Conservation (phyloP, 2,113 vertebrate genomes). For the Dicrurus megarhynchus region DNA sequence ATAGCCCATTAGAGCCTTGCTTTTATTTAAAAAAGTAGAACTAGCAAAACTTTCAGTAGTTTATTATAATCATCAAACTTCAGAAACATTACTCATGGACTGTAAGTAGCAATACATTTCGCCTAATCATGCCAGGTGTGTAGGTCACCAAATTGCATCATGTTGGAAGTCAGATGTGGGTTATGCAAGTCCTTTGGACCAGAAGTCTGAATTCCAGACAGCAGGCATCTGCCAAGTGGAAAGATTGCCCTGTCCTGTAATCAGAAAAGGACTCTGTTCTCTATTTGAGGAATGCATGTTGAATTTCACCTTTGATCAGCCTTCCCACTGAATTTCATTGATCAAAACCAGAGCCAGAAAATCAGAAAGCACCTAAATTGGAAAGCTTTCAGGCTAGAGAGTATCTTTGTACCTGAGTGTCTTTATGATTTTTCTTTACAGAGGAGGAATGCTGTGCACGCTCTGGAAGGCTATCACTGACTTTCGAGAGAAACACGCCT, state of each 20-base stretch:
- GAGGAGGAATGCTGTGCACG: slow-evolving; percentile 91
- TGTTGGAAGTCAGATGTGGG: background rate
- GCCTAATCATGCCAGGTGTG: background rate
- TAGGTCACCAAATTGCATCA: background rate
- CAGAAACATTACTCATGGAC: background rate
- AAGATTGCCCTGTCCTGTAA: background rate
- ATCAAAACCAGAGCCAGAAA: background rate
- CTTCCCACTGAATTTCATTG: background rate
- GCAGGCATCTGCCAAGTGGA: background rate
- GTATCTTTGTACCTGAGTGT: background rate
- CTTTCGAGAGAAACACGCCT: slow-evolving; percentile 82
- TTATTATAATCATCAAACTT: background rate
- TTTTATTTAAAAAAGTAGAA: background rate
- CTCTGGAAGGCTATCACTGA: slow-evolving; percentile 94
- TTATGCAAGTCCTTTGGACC: background rate
- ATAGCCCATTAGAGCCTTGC: background rate
- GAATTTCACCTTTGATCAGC: slow-evolving; percentile 39
- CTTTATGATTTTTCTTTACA: slow-evolving; percentile 53
- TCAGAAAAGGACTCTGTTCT: slow-evolving; percentile 35
- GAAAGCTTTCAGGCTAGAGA: background rate
- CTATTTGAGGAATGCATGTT: background rate
- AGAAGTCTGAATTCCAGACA: slow-evolving; percentile 27
- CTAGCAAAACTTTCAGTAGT: background rate
- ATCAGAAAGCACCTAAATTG: background rate
- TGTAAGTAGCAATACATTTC: background rate